These are phyloP conservation scores for Hipparchia sbordonii DNA, from an alignment of 2,888 invertebrate species.

Conservation along the genomic window DNA sequence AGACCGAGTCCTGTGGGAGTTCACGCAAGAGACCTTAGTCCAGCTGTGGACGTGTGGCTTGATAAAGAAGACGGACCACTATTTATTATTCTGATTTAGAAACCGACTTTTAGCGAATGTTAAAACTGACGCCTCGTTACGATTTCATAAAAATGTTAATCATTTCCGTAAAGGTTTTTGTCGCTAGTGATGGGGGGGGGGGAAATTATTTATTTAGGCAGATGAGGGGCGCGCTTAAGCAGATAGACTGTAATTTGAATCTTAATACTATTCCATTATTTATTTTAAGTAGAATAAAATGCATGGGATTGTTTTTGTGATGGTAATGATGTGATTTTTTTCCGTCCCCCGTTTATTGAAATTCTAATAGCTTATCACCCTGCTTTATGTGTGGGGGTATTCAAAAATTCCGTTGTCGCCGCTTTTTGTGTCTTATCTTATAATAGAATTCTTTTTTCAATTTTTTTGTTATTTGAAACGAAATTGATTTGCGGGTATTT, in stretches of 20 bases:
- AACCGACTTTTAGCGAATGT: background rate
- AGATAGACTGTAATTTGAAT: slow-evolving; percentile 75
- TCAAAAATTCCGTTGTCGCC: slow-evolving; percentile 3
- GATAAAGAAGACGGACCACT: background rate
- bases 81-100: background rate
- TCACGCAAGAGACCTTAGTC: too few species aligned
- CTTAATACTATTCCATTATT: slow-evolving; percentile 74
- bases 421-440: background rate
- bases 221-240: slow-evolving; percentile 58
- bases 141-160: slow-evolving; percentile 48
- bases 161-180: slow-evolving; percentile 29
- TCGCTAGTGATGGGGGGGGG: slow-evolving; percentile 26
- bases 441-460: background rate
- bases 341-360: slow-evolving; percentile 47
- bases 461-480: background rate
- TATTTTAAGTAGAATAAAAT: slow-evolving; percentile 71
- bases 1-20: too few species aligned
- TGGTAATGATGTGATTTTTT: slow-evolving; percentile 56
- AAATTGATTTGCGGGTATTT: background rate
- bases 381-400: slow-evolving; percentile 34
- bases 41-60: background rate
- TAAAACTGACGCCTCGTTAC: slow-evolving; percentile 12
- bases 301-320: slow-evolving; percentile 58
- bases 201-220: slow-evolving; percentile 64
- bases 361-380: slow-evolving; percentile 46